Conservation (phyloP, 1,140 invertebrate species). For the Drosophila grimshawi region DNA sequence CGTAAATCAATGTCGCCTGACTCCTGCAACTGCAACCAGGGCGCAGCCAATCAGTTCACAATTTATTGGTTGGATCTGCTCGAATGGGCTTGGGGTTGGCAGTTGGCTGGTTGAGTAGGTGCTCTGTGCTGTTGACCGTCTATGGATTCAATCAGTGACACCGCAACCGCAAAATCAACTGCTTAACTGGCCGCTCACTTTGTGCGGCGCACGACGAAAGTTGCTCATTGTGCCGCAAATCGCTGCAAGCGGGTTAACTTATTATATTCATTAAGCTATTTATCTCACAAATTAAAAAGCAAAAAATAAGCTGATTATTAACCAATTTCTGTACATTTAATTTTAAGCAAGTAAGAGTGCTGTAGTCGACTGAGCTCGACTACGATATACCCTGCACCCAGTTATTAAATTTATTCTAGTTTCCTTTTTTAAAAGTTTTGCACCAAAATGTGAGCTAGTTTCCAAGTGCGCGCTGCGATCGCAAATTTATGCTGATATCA, state of each 20-base stretch:
- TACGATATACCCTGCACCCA: no score
- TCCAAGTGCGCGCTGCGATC: no score
- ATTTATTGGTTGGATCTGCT: constrained; percentile 62
- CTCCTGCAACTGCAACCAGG: constrained; percentile 14
- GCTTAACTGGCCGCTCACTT: constrained; percentile 39
- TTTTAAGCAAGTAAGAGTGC: no score
- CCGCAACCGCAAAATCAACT: constrained; percentile 61
- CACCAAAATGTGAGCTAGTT: no score
- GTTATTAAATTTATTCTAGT: no score
- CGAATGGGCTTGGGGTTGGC: neutral
- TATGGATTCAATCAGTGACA: constrained; percentile 67
- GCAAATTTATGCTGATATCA: no score
- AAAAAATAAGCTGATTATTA: no score
- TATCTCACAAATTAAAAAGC: neutral
- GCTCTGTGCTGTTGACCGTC: constrained; percentile 9
- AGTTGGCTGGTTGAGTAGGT: neutral
- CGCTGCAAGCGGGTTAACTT: neutral
- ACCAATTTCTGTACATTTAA: no score
- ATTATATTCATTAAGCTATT: constrained; percentile 7
- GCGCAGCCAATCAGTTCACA: constrained; percentile 55
- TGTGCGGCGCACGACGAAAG: constrained; percentile 19
- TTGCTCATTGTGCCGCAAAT: constrained; percentile 10
- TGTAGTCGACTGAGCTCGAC: no score
- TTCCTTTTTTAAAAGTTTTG: no score
- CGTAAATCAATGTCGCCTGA: constrained; percentile 36